Evolutionary conservation across 2,113 vertebrate species (phyloP).

Genomic region (Collichthys lucidus): DNA sequence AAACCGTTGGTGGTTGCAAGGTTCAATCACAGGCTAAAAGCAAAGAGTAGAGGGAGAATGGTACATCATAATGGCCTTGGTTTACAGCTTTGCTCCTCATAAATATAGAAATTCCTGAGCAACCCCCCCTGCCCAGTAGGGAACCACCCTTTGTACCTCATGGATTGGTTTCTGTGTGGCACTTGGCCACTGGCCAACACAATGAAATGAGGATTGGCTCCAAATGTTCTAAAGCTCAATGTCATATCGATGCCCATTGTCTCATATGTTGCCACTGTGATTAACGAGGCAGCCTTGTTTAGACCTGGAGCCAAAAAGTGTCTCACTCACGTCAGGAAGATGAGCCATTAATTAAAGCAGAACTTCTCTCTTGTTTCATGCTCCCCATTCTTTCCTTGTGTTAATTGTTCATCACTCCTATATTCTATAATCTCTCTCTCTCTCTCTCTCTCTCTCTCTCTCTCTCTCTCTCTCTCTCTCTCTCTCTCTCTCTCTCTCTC

Average conservation of each 20-base stretch:
- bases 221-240: constrained; percentile 48
- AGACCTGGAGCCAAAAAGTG: constrained; percentile 38
- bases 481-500: constrained; percentile 4
- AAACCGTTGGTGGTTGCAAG: background rate
- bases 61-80: background rate
- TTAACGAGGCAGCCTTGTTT: constrained; percentile 36
- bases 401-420: constrained; percentile 26
- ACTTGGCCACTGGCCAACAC: constrained; percentile 34
- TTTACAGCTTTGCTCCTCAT: background rate
- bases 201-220: constrained; percentile 37
- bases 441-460: constrained; percentile 15
- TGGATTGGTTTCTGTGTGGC: constrained; percentile 17
- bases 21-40: background rate
- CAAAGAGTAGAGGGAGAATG: no score
- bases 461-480: background rate
- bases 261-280: constrained; percentile 62
- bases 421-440: background rate
- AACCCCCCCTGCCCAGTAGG: background rate
- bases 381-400: constrained; percentile 4
- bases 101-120: background rate
- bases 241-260: constrained; percentile 60
- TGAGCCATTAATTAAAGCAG: constrained; percentile 57
- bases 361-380: constrained; percentile 39
- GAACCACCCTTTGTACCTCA: background rate
- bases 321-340: constrained; percentile 48